Base-by-base conservation (phyloP, 2,113 vertebrate genomes). In the Mustelus asterias region DNA sequence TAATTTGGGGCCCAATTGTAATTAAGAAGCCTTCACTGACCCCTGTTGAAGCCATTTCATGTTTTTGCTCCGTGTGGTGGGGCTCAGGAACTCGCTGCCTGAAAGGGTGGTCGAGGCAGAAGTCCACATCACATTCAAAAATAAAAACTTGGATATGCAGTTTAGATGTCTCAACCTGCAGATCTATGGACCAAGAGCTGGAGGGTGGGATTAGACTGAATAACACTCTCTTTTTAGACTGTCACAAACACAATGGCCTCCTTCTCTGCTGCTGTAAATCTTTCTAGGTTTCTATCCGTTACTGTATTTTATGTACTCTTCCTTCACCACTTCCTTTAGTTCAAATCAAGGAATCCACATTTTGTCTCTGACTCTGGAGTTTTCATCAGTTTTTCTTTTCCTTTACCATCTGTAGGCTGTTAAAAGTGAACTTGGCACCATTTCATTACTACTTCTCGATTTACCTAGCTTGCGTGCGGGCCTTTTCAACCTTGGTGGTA, bases 401-500 rank as follows among this genome's bases (percentile, higher is more conserved):
- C 58, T 54, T 65, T 63, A 67, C 33, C 89, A 65, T 37, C 89
- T 93, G 89, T 63, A 93, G 60, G 16, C 29, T 65, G n/a, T 92
- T 63, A 63, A 93, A 65, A 22, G 33, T 37, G 65, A 63, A 65
- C 89, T 65, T 93, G 89, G 29, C 89, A 93, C 63, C 89, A 93
- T 63, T 92, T 93, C 18, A 65, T 37, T 65, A 67, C 18, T n/a
- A 20, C 89, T 93, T 60, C 88, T 92, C 60, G 14, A 92, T 83
- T 83, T 83, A 83, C 80, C 80, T 44, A 41, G 80, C 88, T 65
- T 93, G 89, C 60, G 7, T 93, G 58, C 18, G 60, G 89, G n/a
- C 26, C 16, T 67, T 92, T 93, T 93, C 89, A 93, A 93, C 60
- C 89, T 24, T 65, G 89, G 33, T 93, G 58, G 60, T 93, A 65